These are phyloP conservation scores for Andrena haemorrhoa DNA, from an alignment of 2,888 invertebrate species.

Conservation along the genomic window DNA sequence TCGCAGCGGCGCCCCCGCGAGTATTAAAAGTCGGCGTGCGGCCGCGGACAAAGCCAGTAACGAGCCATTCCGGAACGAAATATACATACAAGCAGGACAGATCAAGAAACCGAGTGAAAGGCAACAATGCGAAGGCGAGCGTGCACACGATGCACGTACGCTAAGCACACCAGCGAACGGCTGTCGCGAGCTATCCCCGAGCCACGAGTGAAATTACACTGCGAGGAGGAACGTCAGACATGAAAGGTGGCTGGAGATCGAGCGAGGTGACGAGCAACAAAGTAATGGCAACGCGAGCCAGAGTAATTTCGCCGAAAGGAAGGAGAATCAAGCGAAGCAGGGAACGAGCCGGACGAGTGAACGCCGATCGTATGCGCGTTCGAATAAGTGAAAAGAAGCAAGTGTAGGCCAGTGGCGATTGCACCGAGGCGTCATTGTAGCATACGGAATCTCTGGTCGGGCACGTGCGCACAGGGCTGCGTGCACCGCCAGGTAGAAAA, in stretches of 20 bases:
- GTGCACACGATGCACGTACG: conserved; percentile 51
- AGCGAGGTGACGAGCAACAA: neutral
- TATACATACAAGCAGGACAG: conserved; percentile 34
- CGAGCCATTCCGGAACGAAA: conserved; percentile 43
- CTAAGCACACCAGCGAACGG: conserved; percentile 28
- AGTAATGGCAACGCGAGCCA: neutral
- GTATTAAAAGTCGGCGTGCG: conserved; percentile 5
- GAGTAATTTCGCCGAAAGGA: conserved; percentile 14
- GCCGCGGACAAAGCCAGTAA: conserved; percentile 25
- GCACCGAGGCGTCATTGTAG: conserved; percentile 37
- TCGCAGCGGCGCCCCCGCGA: neutral
- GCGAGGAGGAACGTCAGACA: conserved; percentile 8
- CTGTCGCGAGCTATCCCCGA: conserved; percentile 20
- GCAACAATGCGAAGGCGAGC: conserved; percentile 82
- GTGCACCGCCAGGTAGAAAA: conserved; percentile 30
- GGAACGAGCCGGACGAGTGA: no score
- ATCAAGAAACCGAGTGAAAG: conserved; percentile 79
- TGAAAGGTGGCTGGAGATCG: conserved; percentile 10
- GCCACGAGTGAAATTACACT: conserved; percentile 23
- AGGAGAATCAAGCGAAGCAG: neutral
- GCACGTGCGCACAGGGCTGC: conserved; percentile 5
- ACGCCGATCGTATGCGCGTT: neutral
- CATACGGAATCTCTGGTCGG: conserved; percentile 39
- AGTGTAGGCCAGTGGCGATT: neutral
- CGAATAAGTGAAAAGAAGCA: neutral